Conservation (phyloP, 1,140 invertebrate genomes). For the Calliphora vicina region DNA sequence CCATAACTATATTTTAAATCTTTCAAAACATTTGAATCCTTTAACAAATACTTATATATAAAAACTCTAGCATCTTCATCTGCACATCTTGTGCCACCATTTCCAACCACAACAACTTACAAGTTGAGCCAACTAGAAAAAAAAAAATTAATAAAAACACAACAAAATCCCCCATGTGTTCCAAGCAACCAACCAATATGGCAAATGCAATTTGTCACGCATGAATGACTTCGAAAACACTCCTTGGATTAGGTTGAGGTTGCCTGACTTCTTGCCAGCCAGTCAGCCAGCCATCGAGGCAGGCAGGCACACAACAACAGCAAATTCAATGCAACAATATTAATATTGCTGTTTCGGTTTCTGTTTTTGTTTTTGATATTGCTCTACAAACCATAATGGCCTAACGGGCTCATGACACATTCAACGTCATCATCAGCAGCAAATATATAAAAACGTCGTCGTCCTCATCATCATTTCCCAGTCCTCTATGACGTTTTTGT, state of each 20-base stretch:
- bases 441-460: not conserved
- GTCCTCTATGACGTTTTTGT: not conserved
- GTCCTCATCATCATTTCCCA: not conserved
- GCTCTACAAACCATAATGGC: constrained; percentile 8
- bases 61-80: too few species aligned
- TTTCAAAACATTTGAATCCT: too few species aligned
- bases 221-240: not conserved
- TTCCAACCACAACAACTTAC: not conserved
- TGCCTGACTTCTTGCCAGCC: not conserved
- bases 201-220: constrained; percentile 12
- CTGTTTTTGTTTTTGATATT: not conserved
- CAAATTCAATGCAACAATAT: not conserved
- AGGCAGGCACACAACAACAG: not conserved
- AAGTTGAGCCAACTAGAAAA: not conserved
- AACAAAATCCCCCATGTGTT: not conserved
- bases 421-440: not conserved
- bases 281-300: not conserved
- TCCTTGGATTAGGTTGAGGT: constrained; percentile 4
- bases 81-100: too few species aligned
- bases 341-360: not conserved
- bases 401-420: constrained; percentile 10
- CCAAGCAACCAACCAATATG: not conserved
- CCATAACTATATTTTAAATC: too few species aligned
- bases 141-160: not conserved
- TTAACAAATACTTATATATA: too few species aligned